Evolutionary conservation across 2,888 invertebrate species (phyloP).

Genomic region (Cosmopolites sordidus): DNA sequence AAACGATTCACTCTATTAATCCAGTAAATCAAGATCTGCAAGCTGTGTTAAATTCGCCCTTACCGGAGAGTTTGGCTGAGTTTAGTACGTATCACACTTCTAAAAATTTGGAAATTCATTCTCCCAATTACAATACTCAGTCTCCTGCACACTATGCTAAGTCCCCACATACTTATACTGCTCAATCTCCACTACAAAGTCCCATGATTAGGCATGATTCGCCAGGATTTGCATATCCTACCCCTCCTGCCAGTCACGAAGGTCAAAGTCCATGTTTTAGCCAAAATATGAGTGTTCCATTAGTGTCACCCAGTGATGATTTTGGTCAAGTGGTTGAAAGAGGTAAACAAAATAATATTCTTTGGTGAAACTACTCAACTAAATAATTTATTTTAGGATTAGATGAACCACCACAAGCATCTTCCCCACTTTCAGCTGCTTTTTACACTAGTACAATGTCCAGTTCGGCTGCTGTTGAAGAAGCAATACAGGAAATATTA

Average conservation of each 20-base stretch:
- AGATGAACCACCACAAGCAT: conserved; percentile 67
- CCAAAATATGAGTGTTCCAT: conserved; percentile 45
- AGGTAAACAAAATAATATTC: conserved; percentile 32
- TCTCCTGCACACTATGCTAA: conserved; percentile 46
- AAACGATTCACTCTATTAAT: conserved; percentile 48
- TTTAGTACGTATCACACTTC: conserved; percentile 73
- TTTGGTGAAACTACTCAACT: neutral
- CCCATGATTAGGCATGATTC: conserved; percentile 61
- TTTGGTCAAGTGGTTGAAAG: conserved; percentile 44
- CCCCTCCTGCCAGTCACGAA: conserved; percentile 84
- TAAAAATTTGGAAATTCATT: conserved; percentile 47
- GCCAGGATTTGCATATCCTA: conserved; percentile 78
- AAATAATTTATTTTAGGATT: conserved; percentile 38
- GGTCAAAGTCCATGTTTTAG: conserved; percentile 62
- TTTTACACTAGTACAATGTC: conserved; percentile 83
- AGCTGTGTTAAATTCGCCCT: conserved; percentile 70
- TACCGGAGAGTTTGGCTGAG: conserved; percentile 76
- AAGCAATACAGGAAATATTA: conserved; percentile 77
- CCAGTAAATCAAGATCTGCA: conserved; percentile 69
- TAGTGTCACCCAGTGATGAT: conserved; percentile 49
- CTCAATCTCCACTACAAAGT: conserved; percentile 61
- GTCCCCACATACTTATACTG: conserved; percentile 49
- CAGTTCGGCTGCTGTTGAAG: conserved; percentile 81
- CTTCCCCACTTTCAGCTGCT: conserved; percentile 76
- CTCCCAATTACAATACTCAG: conserved; percentile 46